Percentiles rank a stretch among this genome's conserved stretches.
phyloP scores from a whole-genome alignment of 2,113 vertebrate genomes.

The Ovis aries region ARS-UI_Ramb_v3.0 NC_056057.1:63113501-63114000 shows the following conservation, averaged over 20 bases:
- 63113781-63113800: neutral
- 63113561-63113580: neutral
- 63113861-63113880: neutral
- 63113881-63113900: neutral
- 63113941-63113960: neutral
- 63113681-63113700: neutral
- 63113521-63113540: accelerated
- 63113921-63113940: neutral
- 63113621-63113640: neutral
- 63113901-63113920: neutral
- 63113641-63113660: neutral
- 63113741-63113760: neutral
- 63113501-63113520: accelerated
- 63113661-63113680: neutral
- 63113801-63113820: neutral
- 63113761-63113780: neutral
- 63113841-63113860: neutral
- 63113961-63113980: neutral
- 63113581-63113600: neutral
- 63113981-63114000: neutral
- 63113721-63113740: neutral
- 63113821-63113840: neutral
- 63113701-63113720: neutral
- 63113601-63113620: accelerated
- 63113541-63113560: neutral